Base-by-base conservation (phyloP, 2,797 vertebrate species). In the Sebastes matsubarae region DNA sequence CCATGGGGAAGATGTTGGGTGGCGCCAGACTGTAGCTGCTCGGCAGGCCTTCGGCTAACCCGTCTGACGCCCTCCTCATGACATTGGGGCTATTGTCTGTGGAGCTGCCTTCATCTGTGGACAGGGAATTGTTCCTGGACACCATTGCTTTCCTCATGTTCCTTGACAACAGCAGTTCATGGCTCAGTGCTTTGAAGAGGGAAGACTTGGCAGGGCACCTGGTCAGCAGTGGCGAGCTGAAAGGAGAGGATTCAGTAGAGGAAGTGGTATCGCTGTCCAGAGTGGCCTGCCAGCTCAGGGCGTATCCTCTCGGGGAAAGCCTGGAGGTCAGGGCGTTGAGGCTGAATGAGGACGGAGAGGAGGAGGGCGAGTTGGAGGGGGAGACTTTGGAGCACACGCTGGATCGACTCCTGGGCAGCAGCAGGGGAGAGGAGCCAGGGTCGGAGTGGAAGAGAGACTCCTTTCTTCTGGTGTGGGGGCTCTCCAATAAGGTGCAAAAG, bases 401-500 rank as follows among this genome's bases (percentile, higher is more conserved):
- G 1, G 96, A 96, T 42, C 95, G 91, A 82, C 94, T 94, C 36
- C 96, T 92, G 20, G 96, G 93, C 52, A 96, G 81, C 78, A 96
- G 80, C 82, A 96, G 76, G 20, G 96, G 94, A 72, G 96, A 86
- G 32, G 90, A 91, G 59, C 70, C 60, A 1, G 94, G 80, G 36
- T 96, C 95, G 1, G 93, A 84, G 22, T 97, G 96, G 95, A 97
- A 98, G 82, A 99, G 96, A 0, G 97, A 99, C 90, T 99, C 98
- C 86, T 98, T 99, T 57, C 97, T 95, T 69, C 97, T 94, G 24
- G 97, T 98, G 92, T 98, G 97, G 8, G 98, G 98, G 75, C 98
- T 99, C 93, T 99, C 98, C 74, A 98, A 93, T 80, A 99, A 90
- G 5, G 97, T 96, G 88, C 97, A 99, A 90, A 99, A 99, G 52